Conservation (phyloP, 2,888 invertebrate species). For the Laothoe populi region DNA sequence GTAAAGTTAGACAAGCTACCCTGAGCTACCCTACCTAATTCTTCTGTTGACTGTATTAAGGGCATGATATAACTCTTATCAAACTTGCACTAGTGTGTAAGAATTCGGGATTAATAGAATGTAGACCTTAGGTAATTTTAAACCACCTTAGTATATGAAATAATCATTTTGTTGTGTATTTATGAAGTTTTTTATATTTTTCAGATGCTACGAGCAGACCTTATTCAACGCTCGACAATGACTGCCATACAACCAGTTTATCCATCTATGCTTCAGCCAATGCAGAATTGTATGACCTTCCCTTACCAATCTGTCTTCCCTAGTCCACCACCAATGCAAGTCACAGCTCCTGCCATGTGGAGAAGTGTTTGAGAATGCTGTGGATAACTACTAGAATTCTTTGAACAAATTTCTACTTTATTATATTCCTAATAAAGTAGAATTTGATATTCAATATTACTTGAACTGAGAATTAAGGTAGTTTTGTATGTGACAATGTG, state of each 20-base stretch:
- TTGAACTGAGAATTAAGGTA: not conserved
- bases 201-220: conserved; percentile 59
- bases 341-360: conserved; percentile 56
- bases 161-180: too few relatives aligned
- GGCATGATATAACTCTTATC: too few relatives aligned
- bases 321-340: conserved; percentile 41
- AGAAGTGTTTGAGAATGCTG: conserved; percentile 47
- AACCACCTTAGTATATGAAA: too few relatives aligned
- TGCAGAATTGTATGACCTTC: conserved; percentile 52
- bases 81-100: too few relatives aligned
- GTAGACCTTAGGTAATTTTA: too few relatives aligned
- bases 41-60: too few relatives aligned
- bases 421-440: not conserved
- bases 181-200: conserved; percentile 35
- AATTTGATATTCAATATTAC: not conserved
- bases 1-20: too few relatives aligned
- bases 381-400: not conserved
- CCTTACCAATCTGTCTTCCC: conserved; percentile 52
- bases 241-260: conserved; percentile 51
- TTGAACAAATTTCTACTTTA: conserved; percentile 5
- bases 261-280: conserved; percentile 48
- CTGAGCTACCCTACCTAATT: too few relatives aligned
- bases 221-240: conserved; percentile 53
- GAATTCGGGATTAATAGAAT: too few relatives aligned
- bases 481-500: not conserved